Percentiles rank a stretch among this genome's conserved stretches.
Conservation (phyloP, 2,888 invertebrate species). For the Pachymerium ferrugineum region DNA sequence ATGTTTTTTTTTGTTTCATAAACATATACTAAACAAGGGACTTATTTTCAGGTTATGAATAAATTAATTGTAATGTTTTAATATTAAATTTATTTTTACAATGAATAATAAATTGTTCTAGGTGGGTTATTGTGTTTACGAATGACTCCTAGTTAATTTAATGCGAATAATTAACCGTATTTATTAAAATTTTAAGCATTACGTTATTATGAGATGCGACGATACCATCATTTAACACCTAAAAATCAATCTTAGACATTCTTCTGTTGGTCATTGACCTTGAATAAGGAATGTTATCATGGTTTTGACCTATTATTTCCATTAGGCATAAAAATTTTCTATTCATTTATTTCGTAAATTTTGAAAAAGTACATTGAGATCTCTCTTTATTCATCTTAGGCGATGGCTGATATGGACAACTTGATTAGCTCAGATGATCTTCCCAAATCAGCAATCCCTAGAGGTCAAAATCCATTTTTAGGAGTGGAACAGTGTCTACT, state of each 20-base stretch:
- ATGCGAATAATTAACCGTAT: too few species aligned
- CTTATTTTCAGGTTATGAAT: too few species aligned
- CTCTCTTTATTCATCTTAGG: neutral
- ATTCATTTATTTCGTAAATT: neutral
- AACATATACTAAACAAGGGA: too few species aligned
- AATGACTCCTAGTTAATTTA: too few species aligned
- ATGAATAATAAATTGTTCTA: too few species aligned
- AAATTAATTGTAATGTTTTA: too few species aligned
- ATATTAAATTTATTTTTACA: too few species aligned
- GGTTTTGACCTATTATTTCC: constrained; percentile 15
- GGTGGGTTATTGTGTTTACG: too few species aligned
- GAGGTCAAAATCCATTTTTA: constrained; percentile 32
- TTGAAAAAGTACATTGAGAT: neutral
- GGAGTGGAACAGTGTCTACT: constrained; percentile 31
- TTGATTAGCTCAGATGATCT: constrained; percentile 28
- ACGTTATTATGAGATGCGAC: too few species aligned
- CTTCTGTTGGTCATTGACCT: constrained; percentile 15
- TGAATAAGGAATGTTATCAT: constrained; percentile 7
- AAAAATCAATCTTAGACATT: constrained; percentile 12
- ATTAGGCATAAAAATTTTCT: neutral
- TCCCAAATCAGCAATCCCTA: constrained; percentile 10
- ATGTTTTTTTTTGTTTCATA: too few species aligned
- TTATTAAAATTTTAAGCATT: too few species aligned
- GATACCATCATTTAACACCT: neutral
- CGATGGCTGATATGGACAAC: constrained; percentile 12